Base-by-base conservation (phyloP, 2,888 invertebrate species). In the Aphrophora alni region DNA sequence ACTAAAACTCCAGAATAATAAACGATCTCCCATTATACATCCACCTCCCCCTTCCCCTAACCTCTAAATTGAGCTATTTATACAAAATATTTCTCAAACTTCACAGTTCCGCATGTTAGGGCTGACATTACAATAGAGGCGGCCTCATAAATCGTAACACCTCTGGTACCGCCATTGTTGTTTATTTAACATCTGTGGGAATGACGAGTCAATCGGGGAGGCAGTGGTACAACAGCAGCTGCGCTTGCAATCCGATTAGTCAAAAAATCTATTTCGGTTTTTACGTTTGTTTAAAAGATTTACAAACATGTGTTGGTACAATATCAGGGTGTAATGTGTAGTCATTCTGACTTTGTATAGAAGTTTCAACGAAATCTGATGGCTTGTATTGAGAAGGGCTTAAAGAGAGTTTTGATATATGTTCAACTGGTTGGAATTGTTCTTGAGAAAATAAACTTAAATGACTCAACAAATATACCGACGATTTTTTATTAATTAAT, bases 41-140 rank as follows among this genome's bases (percentile, higher is more conserved):
- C n/a, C n/a, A n/a, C n/a, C n/a, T n/a, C 33, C 33, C 33, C 33
- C 33, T 3, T 7, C 21, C 59, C 5, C 4, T 21, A 59, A 59
- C 59, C 59, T 59, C 59, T 59, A 59, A 59, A 59, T 59, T 59
- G 59, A 59, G 59, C 59, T 59, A 59, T 59, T 59, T 59, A 59
- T 59, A 59, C 59, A 59, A 59, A 59, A 59, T 59, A 59, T 59
- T 59, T 59, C 59, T 21, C 59, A 59, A 59, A 59, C 59, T 59
- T 4, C 12, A 59, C 12, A 59, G 59, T 59, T 59, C 59, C 59
- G 59, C 59, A 4, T 21, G n/a, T 21, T 59, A 59, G 59, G 21
- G 21, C 59, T 21, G 59, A 5, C 59, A 4, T 4, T 59, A 59
- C 59, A 59, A 59, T 59, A 59, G 59, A 4, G 33, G 12, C 59